Percentiles rank a stretch among this genome's conserved stretches.
Conservation (phyloP, 2,797 vertebrate species). For the Anguilla pacifica region DNA sequence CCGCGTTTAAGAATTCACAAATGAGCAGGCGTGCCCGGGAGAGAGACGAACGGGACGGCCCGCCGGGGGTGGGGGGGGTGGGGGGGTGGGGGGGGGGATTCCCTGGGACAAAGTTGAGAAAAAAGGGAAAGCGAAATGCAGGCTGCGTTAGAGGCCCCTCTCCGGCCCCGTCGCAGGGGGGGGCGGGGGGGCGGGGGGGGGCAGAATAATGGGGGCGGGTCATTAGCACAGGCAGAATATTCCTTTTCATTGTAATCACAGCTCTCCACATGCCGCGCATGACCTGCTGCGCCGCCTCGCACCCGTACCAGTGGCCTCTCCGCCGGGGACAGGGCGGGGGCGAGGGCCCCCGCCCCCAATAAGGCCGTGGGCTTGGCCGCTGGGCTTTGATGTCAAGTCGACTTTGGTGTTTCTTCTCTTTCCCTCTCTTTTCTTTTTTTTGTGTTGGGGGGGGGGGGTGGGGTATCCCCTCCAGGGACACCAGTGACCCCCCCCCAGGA, state of each 20-base stretch:
- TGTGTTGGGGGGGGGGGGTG: slow-evolving; percentile 33
- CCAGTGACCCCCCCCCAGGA: slow-evolving; percentile 44
- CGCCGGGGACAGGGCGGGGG: slow-evolving; percentile 26
- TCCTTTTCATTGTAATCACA: slow-evolving; percentile 64
- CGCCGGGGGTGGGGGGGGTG: neutral
- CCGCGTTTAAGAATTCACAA: slow-evolving; percentile 55
- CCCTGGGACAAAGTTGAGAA: slow-evolving; percentile 52
- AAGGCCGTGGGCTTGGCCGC: slow-evolving; percentile 65
- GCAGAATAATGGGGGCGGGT: slow-evolving; percentile 31
- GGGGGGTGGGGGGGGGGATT: slow-evolving; percentile 4
- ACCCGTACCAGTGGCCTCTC: neutral
- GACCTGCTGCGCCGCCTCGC: neutral
- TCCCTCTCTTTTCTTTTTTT: neutral
- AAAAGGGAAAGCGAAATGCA: slow-evolving; percentile 66
- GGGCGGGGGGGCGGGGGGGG: slow-evolving; percentile 37
- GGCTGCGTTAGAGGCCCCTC: slow-evolving; percentile 49
- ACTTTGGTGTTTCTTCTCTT: slow-evolving; percentile 52
- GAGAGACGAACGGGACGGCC: neutral
- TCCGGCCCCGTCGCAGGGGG: slow-evolving; percentile 28
- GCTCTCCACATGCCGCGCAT: neutral
- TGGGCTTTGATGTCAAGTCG: slow-evolving; percentile 66
- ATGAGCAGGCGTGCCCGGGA: neutral
- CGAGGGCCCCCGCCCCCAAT: slow-evolving; percentile 51
- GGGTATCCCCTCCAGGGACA: slow-evolving; percentile 43
- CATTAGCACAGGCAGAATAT: slow-evolving; percentile 65